Base-by-base conservation (phyloP, 2,797 vertebrate genomes). In the Eupleurogrammus muticus region DNA sequence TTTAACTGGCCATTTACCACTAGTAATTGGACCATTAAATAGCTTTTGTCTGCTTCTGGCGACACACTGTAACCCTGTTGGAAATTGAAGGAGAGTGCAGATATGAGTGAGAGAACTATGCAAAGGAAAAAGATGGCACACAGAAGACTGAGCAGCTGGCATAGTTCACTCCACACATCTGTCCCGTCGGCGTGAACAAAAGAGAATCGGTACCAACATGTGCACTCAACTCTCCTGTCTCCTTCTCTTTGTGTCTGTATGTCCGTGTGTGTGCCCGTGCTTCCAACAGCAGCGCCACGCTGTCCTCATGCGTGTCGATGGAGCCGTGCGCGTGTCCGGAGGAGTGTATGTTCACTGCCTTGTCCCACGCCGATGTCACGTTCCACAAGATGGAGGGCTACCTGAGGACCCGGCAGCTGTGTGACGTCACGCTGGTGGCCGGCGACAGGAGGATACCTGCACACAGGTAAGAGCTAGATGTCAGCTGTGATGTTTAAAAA, bases 321-420 rank as follows among this genome's bases (percentile, higher is more conserved):
- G 98, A 99, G 92, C 94, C 96, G n/a, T 98, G 96, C 65, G 93
- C 93, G 13, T 92, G 89, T 82, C 95, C 97, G 5, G 97, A 99
- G 89, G 97, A 99, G 86, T 95, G 81, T 8, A 74, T 95, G 92
- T 99, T 98, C 89, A 96, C 97, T 50, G 96, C 97, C 35, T 92
- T 96, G 87, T 97, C 97, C 84, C 98, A 99, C 0, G 97, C 97
- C 2, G 97, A 99, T 69, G 92, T 95, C 81, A 98, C 97, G 48
- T 97, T 98, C 93, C 95, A 95, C 81, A 97, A 96, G 90, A 99
- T 99, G 97, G 98, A 99, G 92, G 96, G 96, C 69, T 99, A 99
- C 89, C 90, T 99, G 77, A 95, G 95, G 84, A 94, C 95, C 70
- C 95, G 96, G 51, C 96, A 98, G 81, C 94, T 99, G 0, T 99